Conservation (phyloP, 2,888 invertebrate genomes). For the Synanthedon andrenaeformis region DNA sequence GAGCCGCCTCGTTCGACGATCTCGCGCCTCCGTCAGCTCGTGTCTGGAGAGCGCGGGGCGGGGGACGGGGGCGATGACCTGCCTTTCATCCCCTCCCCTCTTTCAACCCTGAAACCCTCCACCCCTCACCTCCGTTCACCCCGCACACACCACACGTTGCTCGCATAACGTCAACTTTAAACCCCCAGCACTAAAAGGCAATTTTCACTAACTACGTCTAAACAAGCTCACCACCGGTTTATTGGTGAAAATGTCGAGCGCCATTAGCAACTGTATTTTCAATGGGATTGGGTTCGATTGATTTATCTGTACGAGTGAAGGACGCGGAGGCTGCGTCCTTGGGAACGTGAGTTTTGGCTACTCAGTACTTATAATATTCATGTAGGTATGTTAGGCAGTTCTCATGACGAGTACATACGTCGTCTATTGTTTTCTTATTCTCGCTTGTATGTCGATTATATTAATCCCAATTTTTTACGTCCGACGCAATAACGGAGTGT, state of each 20-base stretch:
- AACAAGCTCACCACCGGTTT: conserved; percentile 20
- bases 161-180: conserved; percentile 42
- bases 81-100: conserved; percentile 29
- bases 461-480: no score
- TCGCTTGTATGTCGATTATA: no score
- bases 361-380: conserved; percentile 9
- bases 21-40: conserved; percentile 17
- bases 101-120: conserved; percentile 18
- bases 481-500: no score
- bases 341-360: not conserved
- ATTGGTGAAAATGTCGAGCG: conserved; percentile 44
- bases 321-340: not conserved
- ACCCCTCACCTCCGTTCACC: conserved; percentile 13
- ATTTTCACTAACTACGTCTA: conserved; percentile 23
- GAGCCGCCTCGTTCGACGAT: conserved; percentile 3
- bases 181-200: conserved; percentile 26
- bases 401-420: no score
- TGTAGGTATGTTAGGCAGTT: no score
- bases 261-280: conserved; percentile 43
- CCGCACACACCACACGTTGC: conserved; percentile 16
- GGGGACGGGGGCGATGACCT: conserved; percentile 19
- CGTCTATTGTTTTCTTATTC: no score
- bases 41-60: conserved; percentile 15
- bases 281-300: conserved; percentile 4
- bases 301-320: not conserved